These are phyloP conservation scores for Acleris laterana DNA, from an alignment of 2,888 invertebrate genomes.

Conservation along the genomic window DNA sequence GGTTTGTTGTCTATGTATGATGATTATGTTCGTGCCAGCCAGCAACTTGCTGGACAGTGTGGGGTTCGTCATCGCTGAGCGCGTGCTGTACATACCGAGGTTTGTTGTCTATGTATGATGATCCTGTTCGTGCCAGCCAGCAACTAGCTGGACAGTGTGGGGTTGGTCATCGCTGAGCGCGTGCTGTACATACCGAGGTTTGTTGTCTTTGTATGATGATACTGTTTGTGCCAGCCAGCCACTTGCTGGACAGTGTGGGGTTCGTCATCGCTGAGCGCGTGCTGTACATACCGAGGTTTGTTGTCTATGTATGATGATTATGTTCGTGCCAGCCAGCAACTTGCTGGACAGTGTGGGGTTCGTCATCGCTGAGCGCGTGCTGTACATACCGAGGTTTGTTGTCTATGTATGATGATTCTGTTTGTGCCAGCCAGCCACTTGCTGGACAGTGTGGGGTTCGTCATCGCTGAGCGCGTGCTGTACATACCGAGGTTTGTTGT, in stretches of 20 bases:
- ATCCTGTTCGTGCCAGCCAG: conserved; percentile 83
- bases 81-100: no score
- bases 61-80: no score
- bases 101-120: no score
- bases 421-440: conserved; percentile 89
- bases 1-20: conserved; percentile 71
- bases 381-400: no score
- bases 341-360: no score
- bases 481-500: conserved; percentile 91
- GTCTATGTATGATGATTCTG: no score
- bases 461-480: conserved; percentile 93
- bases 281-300: conserved; percentile 93
- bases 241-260: conserved; percentile 91
- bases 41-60: no score
- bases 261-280: conserved; percentile 95
- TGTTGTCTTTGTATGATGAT: conserved; percentile 80
- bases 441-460: conserved; percentile 91
- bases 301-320: background rate
- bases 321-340: background rate
- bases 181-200: conserved; percentile 95
- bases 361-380: no score
- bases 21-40: background rate
- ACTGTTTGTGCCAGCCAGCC: conserved; percentile 94
- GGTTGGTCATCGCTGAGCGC: conserved; percentile 94
- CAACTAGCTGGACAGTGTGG: conserved; percentile 91